A percentile compares a stretch with the other conserved stretches of the same genome.
phyloP scores from a whole-genome alignment of 2,113 vertebrate genomes.

The Psammodynastes pulverulentus region DNA sequence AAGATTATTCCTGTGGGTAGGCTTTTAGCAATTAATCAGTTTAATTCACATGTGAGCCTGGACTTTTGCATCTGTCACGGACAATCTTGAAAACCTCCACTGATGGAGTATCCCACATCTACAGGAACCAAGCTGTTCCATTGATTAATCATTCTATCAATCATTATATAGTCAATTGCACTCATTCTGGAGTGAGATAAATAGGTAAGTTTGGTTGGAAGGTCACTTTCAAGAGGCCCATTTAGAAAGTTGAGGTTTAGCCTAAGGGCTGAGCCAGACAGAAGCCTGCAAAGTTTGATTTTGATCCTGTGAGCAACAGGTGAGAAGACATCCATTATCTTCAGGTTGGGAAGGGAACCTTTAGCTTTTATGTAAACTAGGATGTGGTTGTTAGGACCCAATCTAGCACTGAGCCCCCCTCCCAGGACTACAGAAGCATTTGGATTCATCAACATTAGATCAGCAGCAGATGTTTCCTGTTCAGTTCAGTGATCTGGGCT shows the following conservation, averaged over 20 bases:
- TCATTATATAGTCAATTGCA: background rate
- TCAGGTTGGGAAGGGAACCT: background rate
- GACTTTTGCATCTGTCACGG: background rate
- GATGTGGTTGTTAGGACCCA: background rate
- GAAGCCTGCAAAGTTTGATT: background rate
- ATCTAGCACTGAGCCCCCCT: background rate
- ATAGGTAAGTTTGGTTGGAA: background rate
- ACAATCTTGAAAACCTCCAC: background rate
- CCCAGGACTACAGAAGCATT: background rate
- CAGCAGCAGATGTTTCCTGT: background rate
- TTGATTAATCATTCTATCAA: background rate
- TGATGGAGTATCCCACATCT: background rate
- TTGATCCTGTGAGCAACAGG: background rate
- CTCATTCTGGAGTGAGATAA: background rate
- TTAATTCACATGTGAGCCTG: background rate
- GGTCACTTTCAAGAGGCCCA: background rate
- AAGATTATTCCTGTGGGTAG: background rate
- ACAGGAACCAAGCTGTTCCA: background rate
- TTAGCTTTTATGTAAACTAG: background rate
- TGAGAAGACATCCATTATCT: background rate
- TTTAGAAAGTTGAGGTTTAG: background rate
- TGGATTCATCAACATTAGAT: background rate
- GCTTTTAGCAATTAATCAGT: background rate
- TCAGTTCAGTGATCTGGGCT: background rate
- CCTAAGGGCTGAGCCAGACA: background rate